A percentile compares a stretch with the other conserved stretches of the same genome.
Conservation (phyloP, 2,797 vertebrate species). For the Arrhamphus sclerolepis region DNA sequence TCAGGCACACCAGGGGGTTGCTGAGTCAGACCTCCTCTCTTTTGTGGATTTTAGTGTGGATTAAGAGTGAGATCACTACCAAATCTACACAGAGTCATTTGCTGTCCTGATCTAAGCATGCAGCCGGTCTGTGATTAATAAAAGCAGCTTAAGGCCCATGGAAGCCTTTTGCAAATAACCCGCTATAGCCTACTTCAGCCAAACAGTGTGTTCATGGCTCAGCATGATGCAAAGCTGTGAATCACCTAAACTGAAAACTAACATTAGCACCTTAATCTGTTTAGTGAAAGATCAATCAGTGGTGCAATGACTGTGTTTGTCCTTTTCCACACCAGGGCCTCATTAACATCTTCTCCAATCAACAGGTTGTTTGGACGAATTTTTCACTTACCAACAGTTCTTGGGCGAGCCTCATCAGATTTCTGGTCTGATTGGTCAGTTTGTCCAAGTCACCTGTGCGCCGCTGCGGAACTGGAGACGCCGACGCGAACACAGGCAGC, state of each 20-base stretch:
- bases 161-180: slow-evolving; percentile 33
- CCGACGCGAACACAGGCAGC: slow-evolving; percentile 78
- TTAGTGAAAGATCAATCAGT: slow-evolving; percentile 29
- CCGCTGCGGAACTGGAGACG: slow-evolving; percentile 70
- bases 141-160: slow-evolving; percentile 65
- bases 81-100: slow-evolving; percentile 48
- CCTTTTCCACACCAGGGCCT: slow-evolving; percentile 24
- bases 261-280: slow-evolving; percentile 43
- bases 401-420: slow-evolving; percentile 83
- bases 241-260: slow-evolving; percentile 16
- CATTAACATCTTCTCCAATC: slow-evolving; percentile 27
- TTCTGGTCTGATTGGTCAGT: slow-evolving; percentile 84
- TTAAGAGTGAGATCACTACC: slow-evolving; percentile 77
- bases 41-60: slow-evolving; percentile 47
- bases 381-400: slow-evolving; percentile 81
- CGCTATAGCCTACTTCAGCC: background rate
- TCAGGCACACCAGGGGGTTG: slow-evolving; percentile 48
- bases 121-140: slow-evolving; percentile 59
- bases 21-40: slow-evolving; percentile 62
- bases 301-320: slow-evolving; percentile 25
- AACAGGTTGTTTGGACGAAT: slow-evolving; percentile 3
- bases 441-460: slow-evolving; percentile 79
- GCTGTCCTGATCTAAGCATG: slow-evolving; percentile 51
- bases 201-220: slow-evolving; percentile 24
- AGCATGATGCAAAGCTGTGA: slow-evolving; percentile 29